Evolutionary conservation across 64 coral and sea anemone genomes (phyloP).

Genomic region (Montipora cactus): DNA sequence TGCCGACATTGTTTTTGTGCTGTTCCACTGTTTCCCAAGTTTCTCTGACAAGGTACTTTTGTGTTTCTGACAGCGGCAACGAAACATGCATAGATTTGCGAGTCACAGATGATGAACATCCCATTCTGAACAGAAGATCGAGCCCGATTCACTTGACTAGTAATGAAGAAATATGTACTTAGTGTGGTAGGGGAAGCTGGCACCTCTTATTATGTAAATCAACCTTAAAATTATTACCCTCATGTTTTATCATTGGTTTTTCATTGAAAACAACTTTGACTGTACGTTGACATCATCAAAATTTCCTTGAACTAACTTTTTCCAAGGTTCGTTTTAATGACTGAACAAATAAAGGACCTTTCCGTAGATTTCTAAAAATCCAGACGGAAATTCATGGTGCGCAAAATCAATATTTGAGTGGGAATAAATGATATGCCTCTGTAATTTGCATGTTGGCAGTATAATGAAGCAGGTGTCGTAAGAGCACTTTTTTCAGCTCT

Average conservation of each 20-base stretch:
- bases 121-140: neutral
- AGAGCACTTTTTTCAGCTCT: neutral
- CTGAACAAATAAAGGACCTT: neutral
- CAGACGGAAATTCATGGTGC: neutral
- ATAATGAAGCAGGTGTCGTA: neutral
- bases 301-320: neutral
- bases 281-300: neutral
- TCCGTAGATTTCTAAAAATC: neutral
- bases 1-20: slow-evolving; percentile 72
- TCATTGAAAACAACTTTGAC: neutral
- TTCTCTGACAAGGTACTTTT: slow-evolving; percentile 84
- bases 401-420: neutral
- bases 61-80: slow-evolving; percentile 62
- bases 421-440: neutral
- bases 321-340: neutral
- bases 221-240: neutral
- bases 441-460: slow-evolving; percentile 10
- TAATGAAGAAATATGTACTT: neutral
- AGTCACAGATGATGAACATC: slow-evolving; percentile 10
- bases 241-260: neutral
- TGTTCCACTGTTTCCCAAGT: slow-evolving; percentile 86
- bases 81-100: neutral
- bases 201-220: slow-evolving; percentile 1
- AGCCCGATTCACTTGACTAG: neutral
- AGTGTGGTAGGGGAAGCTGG: neutral